phyloP scores from a whole-genome alignment of 2,888 invertebrate genomes.

The Octodonta nipae region DNA sequence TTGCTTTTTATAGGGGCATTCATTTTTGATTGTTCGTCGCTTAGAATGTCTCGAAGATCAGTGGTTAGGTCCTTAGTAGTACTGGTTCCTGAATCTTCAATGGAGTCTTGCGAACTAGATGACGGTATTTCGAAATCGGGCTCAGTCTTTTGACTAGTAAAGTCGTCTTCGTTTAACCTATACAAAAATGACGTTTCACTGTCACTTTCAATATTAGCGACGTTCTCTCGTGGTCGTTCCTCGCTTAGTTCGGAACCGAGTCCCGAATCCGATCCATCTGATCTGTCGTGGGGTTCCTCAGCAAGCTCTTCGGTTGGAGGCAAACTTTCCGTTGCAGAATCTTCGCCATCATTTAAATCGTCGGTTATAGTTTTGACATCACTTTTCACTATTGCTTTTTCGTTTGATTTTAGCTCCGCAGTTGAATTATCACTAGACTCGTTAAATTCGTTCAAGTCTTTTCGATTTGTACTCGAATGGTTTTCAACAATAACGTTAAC shows the following conservation, averaged over 20 bases:
- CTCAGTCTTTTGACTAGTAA: conserved; percentile 8
- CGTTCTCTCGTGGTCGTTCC: conserved; percentile 35
- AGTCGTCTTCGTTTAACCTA: conserved; percentile 24
- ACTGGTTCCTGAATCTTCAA: too few species aligned
- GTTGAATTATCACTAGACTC: conserved; percentile 24
- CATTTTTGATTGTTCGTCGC: conserved; percentile 13
- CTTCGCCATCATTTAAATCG: conserved; percentile 38
- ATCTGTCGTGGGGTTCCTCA: conserved; percentile 50
- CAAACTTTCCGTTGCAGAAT: conserved; percentile 49
- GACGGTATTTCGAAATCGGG: conserved; percentile 18
- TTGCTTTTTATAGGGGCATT: conserved; percentile 44
- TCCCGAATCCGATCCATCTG: conserved; percentile 75
- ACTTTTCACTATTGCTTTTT: conserved; percentile 18
- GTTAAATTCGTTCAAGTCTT: conserved; percentile 15
- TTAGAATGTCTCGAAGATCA: conserved; percentile 17
- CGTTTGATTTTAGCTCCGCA: conserved; percentile 23
- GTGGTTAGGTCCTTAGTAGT: too few species aligned
- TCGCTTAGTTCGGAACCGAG: conserved; percentile 62
- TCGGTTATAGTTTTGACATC: too few species aligned
- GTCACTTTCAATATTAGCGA: conserved; percentile 32
- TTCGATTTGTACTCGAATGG: too few species aligned
- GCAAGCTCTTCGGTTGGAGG: conserved; percentile 42
- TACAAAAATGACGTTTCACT: conserved; percentile 40
- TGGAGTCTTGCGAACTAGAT: conserved; percentile 11
- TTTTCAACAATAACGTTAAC: too few species aligned